phyloP scores from a whole-genome alignment of 1,140 invertebrate genomes.

The Triops cancriformis region DNA sequence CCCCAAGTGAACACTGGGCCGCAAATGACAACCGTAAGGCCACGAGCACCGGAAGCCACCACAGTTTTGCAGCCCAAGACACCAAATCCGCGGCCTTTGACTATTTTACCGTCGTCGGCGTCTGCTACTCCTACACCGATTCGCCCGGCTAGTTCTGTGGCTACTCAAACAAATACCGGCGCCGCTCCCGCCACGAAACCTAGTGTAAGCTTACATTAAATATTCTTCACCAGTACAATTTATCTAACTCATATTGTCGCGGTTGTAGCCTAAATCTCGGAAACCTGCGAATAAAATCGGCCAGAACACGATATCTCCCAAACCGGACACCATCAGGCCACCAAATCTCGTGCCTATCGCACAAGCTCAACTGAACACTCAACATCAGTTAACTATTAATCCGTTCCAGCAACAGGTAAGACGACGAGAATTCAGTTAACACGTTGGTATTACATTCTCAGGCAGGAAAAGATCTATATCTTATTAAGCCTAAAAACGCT shows the following conservation, averaged over 20 bases:
- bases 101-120: slow-evolving; percentile 55
- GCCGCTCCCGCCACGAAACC: slow-evolving; percentile 33
- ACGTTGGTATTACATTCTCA: too few relatives aligned
- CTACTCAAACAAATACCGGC: slow-evolving; percentile 62
- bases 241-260: background rate
- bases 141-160: slow-evolving; percentile 63
- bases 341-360: slow-evolving; percentile 3
- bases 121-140: slow-evolving; percentile 44
- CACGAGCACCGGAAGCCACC: slow-evolving; percentile 30
- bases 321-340: background rate
- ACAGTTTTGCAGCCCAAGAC: slow-evolving; percentile 44
- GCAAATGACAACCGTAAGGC: slow-evolving; percentile 28
- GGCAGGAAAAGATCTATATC: too few relatives aligned
- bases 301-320: background rate
- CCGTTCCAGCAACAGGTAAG: slow-evolving; percentile 11
- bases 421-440: too few relatives aligned
- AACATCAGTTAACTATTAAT: background rate
- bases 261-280: background rate
- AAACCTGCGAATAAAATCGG: slow-evolving; percentile 28
- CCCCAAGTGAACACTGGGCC: slow-evolving; percentile 27
- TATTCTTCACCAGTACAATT: slow-evolving; percentile 26
- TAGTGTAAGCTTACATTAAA: slow-evolving; percentile 31
- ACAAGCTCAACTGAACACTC: background rate
- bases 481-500: too few relatives aligned
- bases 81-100: slow-evolving; percentile 45